Conservation (phyloP, 2,888 invertebrate species). For the Synergus umbraculus region DNA sequence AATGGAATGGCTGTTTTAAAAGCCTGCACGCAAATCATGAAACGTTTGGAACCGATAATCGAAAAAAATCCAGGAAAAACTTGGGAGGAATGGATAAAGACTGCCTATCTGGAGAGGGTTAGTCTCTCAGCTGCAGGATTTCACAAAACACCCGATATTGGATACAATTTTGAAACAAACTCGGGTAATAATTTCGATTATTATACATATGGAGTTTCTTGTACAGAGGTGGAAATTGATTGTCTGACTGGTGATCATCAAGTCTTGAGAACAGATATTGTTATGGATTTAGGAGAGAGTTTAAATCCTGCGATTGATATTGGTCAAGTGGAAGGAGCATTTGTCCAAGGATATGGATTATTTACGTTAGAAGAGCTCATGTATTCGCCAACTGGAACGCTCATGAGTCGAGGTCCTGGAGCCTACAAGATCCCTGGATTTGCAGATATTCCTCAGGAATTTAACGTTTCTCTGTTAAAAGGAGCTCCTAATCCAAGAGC, state of each 20-base stretch:
- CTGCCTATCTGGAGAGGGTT: conserved; percentile 88
- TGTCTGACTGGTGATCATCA: conserved; percentile 96
- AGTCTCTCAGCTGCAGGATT: conserved; percentile 91
- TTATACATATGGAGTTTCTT: conserved; percentile 91
- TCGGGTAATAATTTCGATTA: conserved; percentile 89
- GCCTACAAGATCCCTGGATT: conserved; percentile 97
- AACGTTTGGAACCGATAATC: conserved; percentile 87
- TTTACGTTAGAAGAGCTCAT: conserved; percentile 94
- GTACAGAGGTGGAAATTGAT: conserved; percentile 94
- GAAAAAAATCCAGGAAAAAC: conserved; percentile 86
- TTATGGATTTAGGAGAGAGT: conserved; percentile 97
- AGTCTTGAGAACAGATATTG: conserved; percentile 92
- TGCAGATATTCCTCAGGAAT: conserved; percentile 92
- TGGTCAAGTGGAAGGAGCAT: conserved; percentile 97
- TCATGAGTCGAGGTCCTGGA: conserved; percentile 93
- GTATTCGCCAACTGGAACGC: conserved; percentile 89
- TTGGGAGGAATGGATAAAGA: conserved; percentile 91
- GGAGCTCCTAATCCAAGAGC: conserved; percentile 94
- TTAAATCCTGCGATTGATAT: conserved; percentile 98
- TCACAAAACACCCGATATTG: conserved; percentile 86
- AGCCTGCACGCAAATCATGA: conserved; percentile 87
- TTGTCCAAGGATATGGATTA: conserved; percentile 95
- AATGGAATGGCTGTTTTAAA: conserved; percentile 94
- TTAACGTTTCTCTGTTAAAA: conserved; percentile 94
- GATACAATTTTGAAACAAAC: conserved; percentile 85